phyloP scores from a whole-genome alignment of 1,140 invertebrate species.

The Cephus cinctus region DNA sequence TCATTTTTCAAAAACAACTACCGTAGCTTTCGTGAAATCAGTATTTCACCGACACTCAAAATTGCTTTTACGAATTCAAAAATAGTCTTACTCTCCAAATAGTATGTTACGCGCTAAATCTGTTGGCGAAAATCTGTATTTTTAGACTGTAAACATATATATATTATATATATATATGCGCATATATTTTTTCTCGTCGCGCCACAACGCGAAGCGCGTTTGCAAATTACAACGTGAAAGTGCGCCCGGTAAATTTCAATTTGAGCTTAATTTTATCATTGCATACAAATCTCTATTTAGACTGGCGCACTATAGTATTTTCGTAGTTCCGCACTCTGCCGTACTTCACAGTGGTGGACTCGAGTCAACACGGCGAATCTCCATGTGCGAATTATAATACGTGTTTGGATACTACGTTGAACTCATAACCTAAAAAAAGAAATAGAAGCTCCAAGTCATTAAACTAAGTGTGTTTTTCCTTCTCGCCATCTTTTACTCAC shows the following conservation, averaged over 20 bases:
- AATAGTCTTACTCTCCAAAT: too few species aligned
- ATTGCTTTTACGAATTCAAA: too few species aligned
- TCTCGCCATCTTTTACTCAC: conserved; percentile 8
- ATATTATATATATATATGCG: too few species aligned
- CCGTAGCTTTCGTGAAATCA: too few species aligned
- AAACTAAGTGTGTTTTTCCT: conserved; percentile 15
- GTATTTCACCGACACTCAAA: too few species aligned
- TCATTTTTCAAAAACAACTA: too few species aligned
- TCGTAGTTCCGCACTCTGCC: not conserved
- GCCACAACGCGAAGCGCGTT: too few species aligned
- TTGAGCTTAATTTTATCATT: conserved; percentile 26
- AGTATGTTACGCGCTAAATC: too few species aligned
- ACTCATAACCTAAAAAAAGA: conserved; percentile 9
- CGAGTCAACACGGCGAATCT: not conserved
- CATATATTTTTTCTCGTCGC: too few species aligned
- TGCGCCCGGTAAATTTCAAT: conserved; percentile 24
- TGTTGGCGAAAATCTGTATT: too few species aligned
- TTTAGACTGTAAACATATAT: too few species aligned
- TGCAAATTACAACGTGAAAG: conserved; percentile 20
- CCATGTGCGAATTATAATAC: conserved; percentile 6
- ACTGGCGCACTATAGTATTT: conserved; percentile 15
- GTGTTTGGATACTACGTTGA: conserved; percentile 7
- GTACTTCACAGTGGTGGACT: not conserved
- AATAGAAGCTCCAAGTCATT: conserved; percentile 7
- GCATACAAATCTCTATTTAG: conserved; percentile 28